Percentiles rank a stretch among this genome's conserved stretches.
Evolutionary conservation across 2,888 invertebrate genomes (phyloP).

Genomic region (Conchocele bisecta): DNA sequence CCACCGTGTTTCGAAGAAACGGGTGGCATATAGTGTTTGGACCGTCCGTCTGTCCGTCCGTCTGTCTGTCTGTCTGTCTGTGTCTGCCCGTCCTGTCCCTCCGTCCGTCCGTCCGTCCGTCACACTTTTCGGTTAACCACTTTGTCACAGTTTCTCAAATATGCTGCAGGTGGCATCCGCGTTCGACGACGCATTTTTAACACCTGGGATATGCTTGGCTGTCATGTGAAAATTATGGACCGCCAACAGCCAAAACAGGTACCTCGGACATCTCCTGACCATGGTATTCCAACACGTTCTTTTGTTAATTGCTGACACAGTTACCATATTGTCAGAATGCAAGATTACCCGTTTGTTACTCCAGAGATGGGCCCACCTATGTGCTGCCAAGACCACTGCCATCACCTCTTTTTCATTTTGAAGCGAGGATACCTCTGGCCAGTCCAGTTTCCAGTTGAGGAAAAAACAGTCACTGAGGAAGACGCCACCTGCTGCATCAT

Average conservation of each 20-base stretch:
- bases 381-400: constrained; percentile 8
- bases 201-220: constrained; percentile 16
- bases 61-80: no score
- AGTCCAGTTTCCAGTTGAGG: constrained; percentile 6
- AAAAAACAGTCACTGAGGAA: constrained; percentile 15
- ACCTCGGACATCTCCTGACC: constrained; percentile 8
- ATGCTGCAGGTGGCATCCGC: no score
- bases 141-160: no score
- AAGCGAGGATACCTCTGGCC: neutral
- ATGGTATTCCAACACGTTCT: constrained; percentile 5
- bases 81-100: no score
- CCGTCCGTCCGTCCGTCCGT: no score
- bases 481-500: constrained; percentile 4
- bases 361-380: constrained; percentile 12
- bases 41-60: no score
- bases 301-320: constrained; percentile 20
- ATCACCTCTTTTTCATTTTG: constrained; percentile 21
- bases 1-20: no score
- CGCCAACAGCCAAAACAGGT: constrained; percentile 23
- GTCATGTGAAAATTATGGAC: constrained; percentile 18
- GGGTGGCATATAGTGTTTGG: no score
- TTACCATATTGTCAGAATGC: constrained; percentile 17
- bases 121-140: no score
- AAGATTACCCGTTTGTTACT: constrained; percentile 9
- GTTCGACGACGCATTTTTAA: constrained; percentile 5